Evolutionary conservation across 2,113 vertebrate species (phyloP).

Genomic region (Brienomyrus brachyistius): DNA sequence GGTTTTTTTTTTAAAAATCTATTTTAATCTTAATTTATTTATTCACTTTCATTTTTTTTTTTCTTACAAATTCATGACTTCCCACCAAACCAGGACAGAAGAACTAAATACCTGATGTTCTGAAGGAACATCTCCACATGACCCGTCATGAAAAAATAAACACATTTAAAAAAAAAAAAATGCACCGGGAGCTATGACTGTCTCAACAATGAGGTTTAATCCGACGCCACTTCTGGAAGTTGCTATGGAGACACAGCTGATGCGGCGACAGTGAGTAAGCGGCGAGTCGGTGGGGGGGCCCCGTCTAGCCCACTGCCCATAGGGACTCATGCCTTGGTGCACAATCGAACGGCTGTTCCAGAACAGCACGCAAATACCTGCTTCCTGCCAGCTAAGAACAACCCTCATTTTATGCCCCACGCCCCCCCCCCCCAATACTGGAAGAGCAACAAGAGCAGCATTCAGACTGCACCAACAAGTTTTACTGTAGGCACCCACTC

Average conservation of each 20-base stretch:
- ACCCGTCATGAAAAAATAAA: neutral
- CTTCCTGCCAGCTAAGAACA: neutral
- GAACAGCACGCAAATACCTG: neutral
- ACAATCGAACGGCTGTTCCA: neutral
- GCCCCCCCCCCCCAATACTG: neutral
- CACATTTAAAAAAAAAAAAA: neutral
- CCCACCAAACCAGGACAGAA: neutral
- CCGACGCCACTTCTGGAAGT: neutral
- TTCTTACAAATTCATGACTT: neutral
- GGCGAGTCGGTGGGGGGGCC: neutral
- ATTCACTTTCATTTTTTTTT: too few relatives aligned
- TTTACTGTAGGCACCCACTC: neutral
- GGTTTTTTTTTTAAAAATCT: neutral
- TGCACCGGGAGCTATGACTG: neutral
- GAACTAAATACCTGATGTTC: neutral
- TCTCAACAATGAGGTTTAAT: neutral
- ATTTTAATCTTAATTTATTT: too few relatives aligned
- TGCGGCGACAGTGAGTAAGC: neutral
- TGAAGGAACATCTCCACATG: neutral
- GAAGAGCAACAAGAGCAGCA: neutral
- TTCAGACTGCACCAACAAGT: neutral
- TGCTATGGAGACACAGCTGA: conserved; percentile 1
- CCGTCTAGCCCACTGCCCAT: conserved; percentile 1
- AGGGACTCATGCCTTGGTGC: too few relatives aligned
- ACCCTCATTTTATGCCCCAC: neutral